phyloP scores from a whole-genome alignment of 2,797 vertebrate species.

The Lutra lutra region DNA sequence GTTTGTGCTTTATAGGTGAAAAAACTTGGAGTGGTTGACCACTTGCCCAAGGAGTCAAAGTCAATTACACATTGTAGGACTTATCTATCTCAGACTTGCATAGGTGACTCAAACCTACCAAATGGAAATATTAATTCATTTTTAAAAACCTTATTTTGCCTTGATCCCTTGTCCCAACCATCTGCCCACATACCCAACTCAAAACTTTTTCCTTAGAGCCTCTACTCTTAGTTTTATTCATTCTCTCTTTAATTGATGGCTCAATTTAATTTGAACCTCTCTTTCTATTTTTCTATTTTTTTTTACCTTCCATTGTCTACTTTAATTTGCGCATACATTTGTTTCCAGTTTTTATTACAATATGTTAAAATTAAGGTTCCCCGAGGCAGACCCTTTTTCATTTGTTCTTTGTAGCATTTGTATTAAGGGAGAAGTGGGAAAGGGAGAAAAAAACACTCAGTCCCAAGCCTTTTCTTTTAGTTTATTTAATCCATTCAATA shows the following conservation, averaged over 20 bases:
- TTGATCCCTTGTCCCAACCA: not conserved
- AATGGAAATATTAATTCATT: conserved; percentile 35
- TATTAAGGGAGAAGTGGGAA: not conserved
- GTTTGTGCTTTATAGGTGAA: not conserved
- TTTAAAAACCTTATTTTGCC: not conserved
- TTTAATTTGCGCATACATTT: not conserved
- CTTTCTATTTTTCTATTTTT: not conserved
- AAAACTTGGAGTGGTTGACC: not conserved
- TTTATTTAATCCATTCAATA: conserved; percentile 38
- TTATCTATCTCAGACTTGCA: not conserved
- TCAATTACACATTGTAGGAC: not conserved
- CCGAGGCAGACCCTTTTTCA: not conserved
- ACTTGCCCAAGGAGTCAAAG: not conserved
- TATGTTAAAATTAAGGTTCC: not conserved
- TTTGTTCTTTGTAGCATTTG: not conserved
- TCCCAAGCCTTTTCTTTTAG: not conserved
- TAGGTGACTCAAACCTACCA: not conserved
- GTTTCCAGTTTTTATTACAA: not conserved
- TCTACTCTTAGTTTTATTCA: conserved; percentile 25
- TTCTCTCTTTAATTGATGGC: not conserved
- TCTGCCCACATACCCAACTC: not conserved
- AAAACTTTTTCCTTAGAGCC: conserved; percentile 12
- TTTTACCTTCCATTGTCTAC: not conserved
- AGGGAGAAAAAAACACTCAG: not conserved
- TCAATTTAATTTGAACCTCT: not conserved